Evolutionary conservation across 2,113 vertebrate genomes (phyloP).

Genomic region (Chloroceryle aenea): DNA sequence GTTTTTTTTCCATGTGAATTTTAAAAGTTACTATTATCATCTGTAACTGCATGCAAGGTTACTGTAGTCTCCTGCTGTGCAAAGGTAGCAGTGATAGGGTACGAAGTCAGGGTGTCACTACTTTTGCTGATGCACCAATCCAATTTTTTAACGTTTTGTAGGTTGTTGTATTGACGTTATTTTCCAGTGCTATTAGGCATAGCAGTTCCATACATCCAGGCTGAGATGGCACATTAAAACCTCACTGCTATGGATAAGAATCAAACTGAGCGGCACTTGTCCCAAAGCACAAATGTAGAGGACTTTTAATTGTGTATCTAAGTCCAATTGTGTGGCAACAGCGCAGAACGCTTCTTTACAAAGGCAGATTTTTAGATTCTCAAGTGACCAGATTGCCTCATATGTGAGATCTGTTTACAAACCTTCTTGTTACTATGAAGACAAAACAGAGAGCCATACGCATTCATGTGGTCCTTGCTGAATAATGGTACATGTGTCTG

Average conservation of each 20-base stretch:
- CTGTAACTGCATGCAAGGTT: not conserved
- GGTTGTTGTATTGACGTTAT: not conserved
- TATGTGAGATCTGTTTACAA: constrained; percentile 70
- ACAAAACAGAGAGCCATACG: constrained; percentile 75
- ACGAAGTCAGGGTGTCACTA: not conserved
- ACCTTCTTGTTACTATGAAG: constrained; percentile 78
- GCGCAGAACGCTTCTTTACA: constrained; percentile 31
- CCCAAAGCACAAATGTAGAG: not conserved
- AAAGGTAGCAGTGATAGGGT: not conserved
- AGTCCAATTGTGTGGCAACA: constrained; percentile 25
- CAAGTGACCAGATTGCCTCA: constrained; percentile 70
- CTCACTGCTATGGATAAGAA: not conserved
- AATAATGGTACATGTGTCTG: constrained; percentile 70
- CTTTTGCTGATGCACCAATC: not conserved
- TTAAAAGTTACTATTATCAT: not conserved
- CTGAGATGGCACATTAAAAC: not conserved
- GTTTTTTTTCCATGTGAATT: not conserved
- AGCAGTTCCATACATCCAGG: not conserved
- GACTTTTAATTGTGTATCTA: constrained; percentile 33
- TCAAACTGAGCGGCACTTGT: not conserved
- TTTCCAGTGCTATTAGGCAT: not conserved
- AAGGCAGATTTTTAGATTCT: constrained; percentile 71
- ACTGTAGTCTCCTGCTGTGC: not conserved
- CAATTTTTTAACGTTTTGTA: not conserved
- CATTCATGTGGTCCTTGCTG: constrained; percentile 71